Base-by-base conservation (phyloP, 2,888 invertebrate species). In the Netelia melanura region DNA sequence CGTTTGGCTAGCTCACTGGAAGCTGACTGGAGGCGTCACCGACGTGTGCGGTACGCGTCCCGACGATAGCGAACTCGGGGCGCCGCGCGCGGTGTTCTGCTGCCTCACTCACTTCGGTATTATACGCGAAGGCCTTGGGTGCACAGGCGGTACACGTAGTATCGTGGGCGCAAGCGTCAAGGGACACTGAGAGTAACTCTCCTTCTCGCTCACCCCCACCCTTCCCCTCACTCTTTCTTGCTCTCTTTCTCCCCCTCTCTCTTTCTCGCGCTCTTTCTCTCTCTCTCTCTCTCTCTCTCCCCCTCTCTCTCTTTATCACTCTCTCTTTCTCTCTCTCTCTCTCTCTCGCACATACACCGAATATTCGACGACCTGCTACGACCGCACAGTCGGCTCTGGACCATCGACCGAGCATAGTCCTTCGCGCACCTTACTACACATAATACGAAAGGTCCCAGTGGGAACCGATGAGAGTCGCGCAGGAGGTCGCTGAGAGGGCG, bases 381-480 rank as follows among this genome's bases (percentile, higher is more conserved):
- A 82, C 85, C 87, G 75, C 88, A 90, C 92, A 91, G 92, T 92
- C 90, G 89, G 89, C 91, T 91, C 89, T 91, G 89, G 89, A 91
- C 91, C 91, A 92, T 91, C 91, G 90, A 91, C 90, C 91, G 80
- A 81, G 83, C 76, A 67, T 67, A 58, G 81, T 75, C 83, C 68
- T 44, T 56, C 48, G 58, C 67, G 62, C 80, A 86, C 78, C 62
- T 71, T 64, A 54, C 71, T 54, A 56, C 79, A 71, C 70, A 64
- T 64, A 56, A 79, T 21, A 64, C 70, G 68, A 77, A 81, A 72
- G 68, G 23, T 72, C 62, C 68, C 68, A 48, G 21, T 62, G 48
- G 61, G 70, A 61, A 48, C 68, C 17, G 67, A 77, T 58, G 44
- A 67, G 76, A 77, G 76, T 58, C 54, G 54, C 44, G 62, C 64